Percentiles rank a stretch among this genome's conserved stretches.
Evolutionary conservation across 1,140 invertebrate genomes (phyloP).

Genomic region (Neelides sp.): DNA sequence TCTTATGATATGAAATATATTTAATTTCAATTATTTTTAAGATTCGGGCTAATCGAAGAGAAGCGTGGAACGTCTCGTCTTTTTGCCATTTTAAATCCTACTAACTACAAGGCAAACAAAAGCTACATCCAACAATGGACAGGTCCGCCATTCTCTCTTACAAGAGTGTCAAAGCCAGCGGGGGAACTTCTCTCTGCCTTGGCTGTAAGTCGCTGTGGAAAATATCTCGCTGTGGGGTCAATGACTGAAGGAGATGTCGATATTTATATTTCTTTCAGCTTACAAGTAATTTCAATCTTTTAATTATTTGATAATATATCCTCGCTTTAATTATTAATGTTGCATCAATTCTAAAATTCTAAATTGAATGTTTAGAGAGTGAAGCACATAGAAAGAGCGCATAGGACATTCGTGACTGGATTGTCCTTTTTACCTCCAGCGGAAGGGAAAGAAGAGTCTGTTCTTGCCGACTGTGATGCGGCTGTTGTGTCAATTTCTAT

Average conservation of each 20-base stretch:
- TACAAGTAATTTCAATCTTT: constrained; percentile 51
- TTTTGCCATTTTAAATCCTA: constrained; percentile 70
- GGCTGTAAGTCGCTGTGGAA: constrained; percentile 76
- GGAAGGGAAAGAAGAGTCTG: constrained; percentile 48
- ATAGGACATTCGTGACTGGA: constrained; percentile 89
- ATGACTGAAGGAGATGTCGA: constrained; percentile 82
- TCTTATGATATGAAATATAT: too few species aligned
- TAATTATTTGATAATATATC: constrained; percentile 9
- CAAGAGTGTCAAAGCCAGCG: constrained; percentile 33
- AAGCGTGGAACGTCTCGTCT: constrained; percentile 50
- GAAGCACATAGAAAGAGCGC: constrained; percentile 64
- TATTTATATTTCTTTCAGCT: constrained; percentile 80
- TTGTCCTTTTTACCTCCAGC: constrained; percentile 68
- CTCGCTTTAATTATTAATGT: neutral
- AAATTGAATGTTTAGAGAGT: constrained; percentile 47
- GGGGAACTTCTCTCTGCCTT: constrained; percentile 41
- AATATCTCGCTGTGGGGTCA: constrained; percentile 79
- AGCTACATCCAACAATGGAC: constrained; percentile 52
- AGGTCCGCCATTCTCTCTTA: constrained; percentile 42
- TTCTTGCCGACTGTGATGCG: constrained; percentile 53
- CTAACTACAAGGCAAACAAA: constrained; percentile 46
- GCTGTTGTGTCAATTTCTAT: constrained; percentile 86
- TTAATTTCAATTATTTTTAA: constrained; percentile 34
- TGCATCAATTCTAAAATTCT: neutral
- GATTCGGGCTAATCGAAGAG: constrained; percentile 56